These are phyloP conservation scores for Heteromurus nitidus DNA, from an alignment of 2,888 invertebrate genomes.

Conservation along the genomic window DNA sequence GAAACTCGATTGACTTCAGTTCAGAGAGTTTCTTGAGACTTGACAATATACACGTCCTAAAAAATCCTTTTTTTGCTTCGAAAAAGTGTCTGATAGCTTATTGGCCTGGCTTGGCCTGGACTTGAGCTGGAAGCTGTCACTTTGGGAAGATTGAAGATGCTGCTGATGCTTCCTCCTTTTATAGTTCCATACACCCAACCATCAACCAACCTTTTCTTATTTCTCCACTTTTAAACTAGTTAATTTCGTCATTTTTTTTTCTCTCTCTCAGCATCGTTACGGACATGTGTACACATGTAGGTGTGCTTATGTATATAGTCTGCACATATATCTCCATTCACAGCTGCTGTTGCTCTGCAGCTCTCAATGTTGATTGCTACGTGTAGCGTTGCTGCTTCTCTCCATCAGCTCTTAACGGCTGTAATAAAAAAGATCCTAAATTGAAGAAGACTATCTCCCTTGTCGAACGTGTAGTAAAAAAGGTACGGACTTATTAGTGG, in stretches of 20 bases:
- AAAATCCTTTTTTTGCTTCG: neutral
- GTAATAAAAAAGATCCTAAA: slow-evolving; percentile 47
- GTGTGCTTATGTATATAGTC: too few relatives aligned
- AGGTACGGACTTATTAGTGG: slow-evolving; percentile 51
- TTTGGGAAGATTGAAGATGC: slow-evolving; percentile 62
- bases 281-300: slow-evolving; percentile 9
- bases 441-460: slow-evolving; percentile 48
- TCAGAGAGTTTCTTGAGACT: slow-evolving; percentile 25
- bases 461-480: slow-evolving; percentile 23
- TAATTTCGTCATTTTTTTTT: slow-evolving; percentile 51
- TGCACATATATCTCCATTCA: neutral
- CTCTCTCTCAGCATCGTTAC: slow-evolving; percentile 17
- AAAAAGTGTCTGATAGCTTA: slow-evolving; percentile 3
- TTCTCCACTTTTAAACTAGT: slow-evolving; percentile 34
- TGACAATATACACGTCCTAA: neutral
- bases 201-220: slow-evolving; percentile 16
- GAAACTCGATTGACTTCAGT: slow-evolving; percentile 42
- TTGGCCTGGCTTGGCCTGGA: slow-evolving; percentile 41
- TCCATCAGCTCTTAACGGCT: slow-evolving; percentile 12
- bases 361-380: neutral
- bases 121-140: slow-evolving; percentile 66
- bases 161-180: slow-evolving; percentile 18
- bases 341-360: neutral
- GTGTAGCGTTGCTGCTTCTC: neutral
- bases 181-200: slow-evolving; percentile 10